Percentiles rank a stretch among this genome's conserved stretches.
phyloP scores from a whole-genome alignment of 2,797 vertebrate species.

The Darevskia mixta region DNA sequence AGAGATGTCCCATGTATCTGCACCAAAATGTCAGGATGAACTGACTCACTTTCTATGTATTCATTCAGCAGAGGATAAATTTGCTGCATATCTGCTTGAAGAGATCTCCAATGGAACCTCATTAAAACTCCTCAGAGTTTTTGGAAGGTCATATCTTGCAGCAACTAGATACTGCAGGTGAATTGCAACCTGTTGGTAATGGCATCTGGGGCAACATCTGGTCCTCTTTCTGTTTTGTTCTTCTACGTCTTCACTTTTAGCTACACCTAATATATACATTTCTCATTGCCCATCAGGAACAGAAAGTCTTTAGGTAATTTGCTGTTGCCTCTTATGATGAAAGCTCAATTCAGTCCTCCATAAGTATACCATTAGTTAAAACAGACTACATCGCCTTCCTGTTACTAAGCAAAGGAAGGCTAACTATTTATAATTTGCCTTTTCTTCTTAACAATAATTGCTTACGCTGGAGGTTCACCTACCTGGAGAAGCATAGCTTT shows the following conservation, averaged over 20 bases:
- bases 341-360: not conserved
- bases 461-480: conserved; percentile 59
- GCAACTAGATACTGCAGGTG: not conserved
- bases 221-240: not conserved
- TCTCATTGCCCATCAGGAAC: not conserved
- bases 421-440: conserved; percentile 7
- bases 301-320: not conserved
- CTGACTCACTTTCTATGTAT: not conserved
- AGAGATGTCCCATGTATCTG: not conserved
- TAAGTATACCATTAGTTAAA: not conserved
- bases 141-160: not conserved
- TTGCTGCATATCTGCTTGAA: not conserved
- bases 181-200: not conserved
- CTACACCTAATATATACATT: not conserved
- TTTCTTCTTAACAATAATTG: conserved; percentile 40
- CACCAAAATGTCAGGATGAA: not conserved
- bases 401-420: not conserved
- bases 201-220: not conserved
- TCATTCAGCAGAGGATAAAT: not conserved
- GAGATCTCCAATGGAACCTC: not conserved
- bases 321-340: not conserved
- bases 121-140: not conserved
- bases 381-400: not conserved
- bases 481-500: conserved; percentile 28
- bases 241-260: not conserved